Percentiles rank a stretch among this genome's conserved stretches.
These are phyloP conservation scores for Vespertilio murinus DNA, from an alignment of 2,797 vertebrate genomes.

Conservation along the genomic window DNA sequence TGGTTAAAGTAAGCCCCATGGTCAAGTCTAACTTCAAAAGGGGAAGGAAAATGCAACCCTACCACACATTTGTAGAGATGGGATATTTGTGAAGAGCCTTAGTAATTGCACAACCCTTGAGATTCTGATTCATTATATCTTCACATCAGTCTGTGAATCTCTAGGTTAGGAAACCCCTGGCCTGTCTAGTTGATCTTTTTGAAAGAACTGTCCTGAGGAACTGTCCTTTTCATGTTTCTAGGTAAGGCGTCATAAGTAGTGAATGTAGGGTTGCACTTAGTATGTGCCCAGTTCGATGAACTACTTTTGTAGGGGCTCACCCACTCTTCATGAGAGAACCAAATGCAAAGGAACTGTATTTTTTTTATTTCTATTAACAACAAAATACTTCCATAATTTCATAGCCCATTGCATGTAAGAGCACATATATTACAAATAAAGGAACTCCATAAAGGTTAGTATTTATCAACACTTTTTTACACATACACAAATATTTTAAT, in stretches of 20 bases:
- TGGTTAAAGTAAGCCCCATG: background rate
- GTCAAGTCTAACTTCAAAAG: background rate
- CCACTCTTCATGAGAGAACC: background rate
- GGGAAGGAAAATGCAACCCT: background rate
- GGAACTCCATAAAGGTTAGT: conserved; percentile 74
- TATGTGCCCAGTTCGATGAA: background rate
- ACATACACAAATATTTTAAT: conserved; percentile 90
- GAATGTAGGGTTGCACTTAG: background rate
- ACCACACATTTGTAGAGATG: background rate
- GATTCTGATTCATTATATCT: background rate
- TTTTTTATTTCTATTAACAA: conserved; percentile 77
- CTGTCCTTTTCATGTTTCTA: background rate
- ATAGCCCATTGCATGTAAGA: conserved; percentile 61
- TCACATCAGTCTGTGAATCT: background rate
- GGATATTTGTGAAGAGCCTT: background rate
- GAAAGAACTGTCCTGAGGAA: background rate
- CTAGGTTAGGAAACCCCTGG: background rate
- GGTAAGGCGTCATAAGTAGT: background rate
- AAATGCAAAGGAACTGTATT: conserved; percentile 65
- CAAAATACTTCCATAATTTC: conserved; percentile 76
- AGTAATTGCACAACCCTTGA: background rate
- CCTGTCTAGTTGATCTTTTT: background rate
- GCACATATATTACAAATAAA: conserved; percentile 77
- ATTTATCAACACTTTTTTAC: conserved; percentile 82
- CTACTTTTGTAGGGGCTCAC: background rate